Evolutionary conservation across 2,113 vertebrate genomes (phyloP).

Genomic region (Silurus asotus): DNA sequence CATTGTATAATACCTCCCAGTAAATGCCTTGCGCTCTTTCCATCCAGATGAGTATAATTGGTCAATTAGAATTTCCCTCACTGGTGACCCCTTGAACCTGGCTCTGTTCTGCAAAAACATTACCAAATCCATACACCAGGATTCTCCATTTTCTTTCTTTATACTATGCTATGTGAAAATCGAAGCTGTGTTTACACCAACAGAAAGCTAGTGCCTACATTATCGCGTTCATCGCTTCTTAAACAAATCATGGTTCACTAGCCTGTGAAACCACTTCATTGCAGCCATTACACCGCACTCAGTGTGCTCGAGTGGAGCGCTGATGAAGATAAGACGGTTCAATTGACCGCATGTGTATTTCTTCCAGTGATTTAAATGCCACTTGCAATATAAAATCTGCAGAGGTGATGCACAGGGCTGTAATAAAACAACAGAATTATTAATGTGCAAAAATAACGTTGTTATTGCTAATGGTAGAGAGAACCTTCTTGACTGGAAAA

Average conservation of each 20-base stretch:
- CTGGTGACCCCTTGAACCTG: neutral
- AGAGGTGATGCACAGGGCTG: neutral
- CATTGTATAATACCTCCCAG: neutral
- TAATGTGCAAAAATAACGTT: neutral
- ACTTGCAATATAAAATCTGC: neutral
- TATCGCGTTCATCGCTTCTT: conserved; percentile 15
- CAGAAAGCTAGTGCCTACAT: neutral
- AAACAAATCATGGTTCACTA: conserved; percentile 12
- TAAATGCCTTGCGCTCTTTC: neutral
- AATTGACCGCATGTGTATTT: conserved; percentile 28
- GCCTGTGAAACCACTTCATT: conserved; percentile 4
- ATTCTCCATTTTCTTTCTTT: neutral
- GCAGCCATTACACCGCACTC: conserved; percentile 9
- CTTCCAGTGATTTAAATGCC: conserved; percentile 19
- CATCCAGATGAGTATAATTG: neutral
- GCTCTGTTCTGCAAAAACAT: neutral
- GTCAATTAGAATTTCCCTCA: neutral
- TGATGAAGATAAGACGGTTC: conserved; percentile 31
- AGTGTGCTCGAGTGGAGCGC: conserved; percentile 13
- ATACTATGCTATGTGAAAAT: neutral
- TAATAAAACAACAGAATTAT: neutral
- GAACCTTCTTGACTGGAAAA: neutral
- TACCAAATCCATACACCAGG: neutral
- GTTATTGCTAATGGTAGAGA: neutral
- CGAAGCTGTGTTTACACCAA: neutral